Evolutionary conservation across 2,113 vertebrate species (phyloP), one percentile per base, ranked within the genome.

Genomic region (Otis tarda): DNA sequence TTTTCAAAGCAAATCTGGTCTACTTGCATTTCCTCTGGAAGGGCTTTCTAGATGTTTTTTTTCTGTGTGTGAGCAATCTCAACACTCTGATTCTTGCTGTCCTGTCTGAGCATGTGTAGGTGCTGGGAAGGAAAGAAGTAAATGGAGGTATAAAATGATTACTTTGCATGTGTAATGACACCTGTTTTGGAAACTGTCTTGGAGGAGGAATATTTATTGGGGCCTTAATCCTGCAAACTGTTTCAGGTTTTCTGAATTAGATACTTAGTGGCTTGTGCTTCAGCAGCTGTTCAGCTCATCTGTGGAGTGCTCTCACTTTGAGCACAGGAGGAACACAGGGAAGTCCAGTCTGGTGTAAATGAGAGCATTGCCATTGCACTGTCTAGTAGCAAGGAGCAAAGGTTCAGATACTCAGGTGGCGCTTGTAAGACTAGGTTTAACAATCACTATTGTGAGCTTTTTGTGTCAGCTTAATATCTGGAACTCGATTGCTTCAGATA

Each of bases 401-500:
- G 20, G 53, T 45, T 63, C 31, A 39, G 23, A 27, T 24, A 5
- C 19, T 55, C 14, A 15, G 56, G 39, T 83, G 61, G 24, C 50
- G 80, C 50, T 78, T n/a, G 7, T 64, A 21, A 70, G 12, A 24
- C 27, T 47, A 79, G 37, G 41, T 47, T 79, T 45, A 70, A 18
- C 1, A 5, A 31, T 70, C 20, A 10, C 13, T 5, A 15, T 14
- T 0, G 1, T 4, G 37, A 19, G 27, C 24, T 65, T 76, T 76
- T n/a, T 49, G 41, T 67, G 25, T 37, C 9, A 37, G 24, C 24
- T 39, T 70, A 14, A 37, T 47, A 76, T 10, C n/a, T 52, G 47
- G 6, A 9, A 14, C 19, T 50, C 2, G 0, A 5, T 7, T 59
- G 20, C 33, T 61, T 31, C 15, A 30, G 50, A 0, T 17, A 30